Evolutionary conservation across 1,140 invertebrate genomes (phyloP).

Genomic region (Platorchestia sp.): DNA sequence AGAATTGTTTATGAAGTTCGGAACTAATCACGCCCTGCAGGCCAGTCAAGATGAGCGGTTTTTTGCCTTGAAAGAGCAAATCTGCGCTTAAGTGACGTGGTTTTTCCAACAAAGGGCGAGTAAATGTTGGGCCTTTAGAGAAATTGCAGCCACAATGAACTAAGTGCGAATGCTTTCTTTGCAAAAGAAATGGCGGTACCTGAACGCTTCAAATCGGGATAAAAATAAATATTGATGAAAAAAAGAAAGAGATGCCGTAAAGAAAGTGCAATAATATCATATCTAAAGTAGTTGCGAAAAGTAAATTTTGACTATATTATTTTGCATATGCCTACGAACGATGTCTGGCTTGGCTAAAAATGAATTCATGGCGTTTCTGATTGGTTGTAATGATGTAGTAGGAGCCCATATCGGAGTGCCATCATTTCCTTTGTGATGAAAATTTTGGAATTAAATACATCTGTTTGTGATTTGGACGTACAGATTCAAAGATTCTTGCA

Average conservation of each 20-base stretch:
- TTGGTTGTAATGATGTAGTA: too few relatives aligned
- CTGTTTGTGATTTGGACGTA: too few relatives aligned
- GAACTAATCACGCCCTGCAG: neutral
- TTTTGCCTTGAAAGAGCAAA: neutral
- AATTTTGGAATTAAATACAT: too few relatives aligned
- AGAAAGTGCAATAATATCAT: neutral
- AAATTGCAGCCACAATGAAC: neutral
- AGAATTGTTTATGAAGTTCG: slow-evolving; percentile 1
- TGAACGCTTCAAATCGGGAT: neutral
- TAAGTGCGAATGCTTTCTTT: neutral
- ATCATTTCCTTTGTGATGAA: too few relatives aligned
- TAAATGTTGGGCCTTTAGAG: neutral
- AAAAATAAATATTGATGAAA: too few relatives aligned
- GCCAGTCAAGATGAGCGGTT: neutral
- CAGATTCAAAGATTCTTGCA: too few relatives aligned
- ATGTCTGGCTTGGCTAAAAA: too few relatives aligned
- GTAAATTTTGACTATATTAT: too few relatives aligned
- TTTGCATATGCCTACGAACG: too few relatives aligned
- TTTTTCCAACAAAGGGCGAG: neutral
- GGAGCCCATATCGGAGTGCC: too few relatives aligned
- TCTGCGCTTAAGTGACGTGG: neutral
- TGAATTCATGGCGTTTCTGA: too few relatives aligned
- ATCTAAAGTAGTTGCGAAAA: neutral
- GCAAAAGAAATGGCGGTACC: neutral
- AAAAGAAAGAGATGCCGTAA: neutral